These are phyloP conservation scores for Spodoptera littoralis DNA, from an alignment of 2,888 invertebrate genomes.

Conservation along the genomic window DNA sequence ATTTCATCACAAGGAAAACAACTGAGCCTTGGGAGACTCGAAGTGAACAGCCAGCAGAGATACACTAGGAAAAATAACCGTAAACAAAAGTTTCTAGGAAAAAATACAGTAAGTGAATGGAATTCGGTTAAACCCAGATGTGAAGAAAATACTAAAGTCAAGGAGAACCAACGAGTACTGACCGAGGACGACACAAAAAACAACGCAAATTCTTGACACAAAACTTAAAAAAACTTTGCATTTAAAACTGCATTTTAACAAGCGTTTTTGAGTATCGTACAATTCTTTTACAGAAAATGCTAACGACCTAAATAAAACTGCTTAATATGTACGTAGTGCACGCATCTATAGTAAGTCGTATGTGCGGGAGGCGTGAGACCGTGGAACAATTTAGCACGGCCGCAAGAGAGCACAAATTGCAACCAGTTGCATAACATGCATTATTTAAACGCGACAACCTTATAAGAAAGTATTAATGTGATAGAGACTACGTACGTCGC, in stretches of 20 bases:
- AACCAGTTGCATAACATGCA: constrained; percentile 87
- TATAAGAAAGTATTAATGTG: constrained; percentile 87
- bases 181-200: constrained; percentile 24
- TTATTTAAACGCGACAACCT: constrained; percentile 86
- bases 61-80: constrained; percentile 30
- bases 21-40: not conserved
- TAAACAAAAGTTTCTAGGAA: constrained; percentile 48
- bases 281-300: constrained; percentile 36
- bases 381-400: constrained; percentile 66
- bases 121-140: constrained; percentile 37
- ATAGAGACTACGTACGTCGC: constrained; percentile 83
- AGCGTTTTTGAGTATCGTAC: constrained; percentile 25
- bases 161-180: constrained; percentile 29
- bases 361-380: constrained; percentile 57
- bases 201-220: constrained; percentile 27
- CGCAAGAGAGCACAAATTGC: constrained; percentile 80
- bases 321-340: constrained; percentile 43
- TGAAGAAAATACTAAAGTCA: constrained; percentile 45
- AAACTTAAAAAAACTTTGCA: constrained; percentile 25
- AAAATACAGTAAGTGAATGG: constrained; percentile 51
- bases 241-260: constrained; percentile 28
- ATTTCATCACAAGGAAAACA: constrained; percentile 21
- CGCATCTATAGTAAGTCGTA: constrained; percentile 47
- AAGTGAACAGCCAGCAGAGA: not conserved
- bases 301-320: constrained; percentile 50